These are phyloP conservation scores for Sweltsa coloradensis DNA, from an alignment of 1,140 invertebrate species.

Conservation along the genomic window DNA sequence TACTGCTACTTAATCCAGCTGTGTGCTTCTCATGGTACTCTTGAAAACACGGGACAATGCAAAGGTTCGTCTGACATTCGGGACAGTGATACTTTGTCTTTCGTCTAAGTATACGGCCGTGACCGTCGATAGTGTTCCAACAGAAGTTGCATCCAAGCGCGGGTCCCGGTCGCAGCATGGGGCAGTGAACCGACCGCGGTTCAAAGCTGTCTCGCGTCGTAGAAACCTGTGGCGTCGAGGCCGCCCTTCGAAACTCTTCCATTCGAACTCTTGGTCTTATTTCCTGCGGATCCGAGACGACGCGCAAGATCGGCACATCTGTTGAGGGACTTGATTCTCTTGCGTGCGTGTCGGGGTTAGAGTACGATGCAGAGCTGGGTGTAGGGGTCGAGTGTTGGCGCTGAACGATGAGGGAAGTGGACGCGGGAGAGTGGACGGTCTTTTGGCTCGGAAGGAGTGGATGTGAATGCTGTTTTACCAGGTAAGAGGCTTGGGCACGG, in stretches of 20 bases:
- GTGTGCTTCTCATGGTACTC: constrained; percentile 52
- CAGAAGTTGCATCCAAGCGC: constrained; percentile 75
- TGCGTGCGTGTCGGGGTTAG: not conserved
- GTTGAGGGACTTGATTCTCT: constrained; percentile 14
- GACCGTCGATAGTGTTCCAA: constrained; percentile 74
- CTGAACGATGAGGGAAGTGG: constrained; percentile 26
- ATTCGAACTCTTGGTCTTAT: constrained; percentile 26
- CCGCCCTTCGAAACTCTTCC: constrained; percentile 30
- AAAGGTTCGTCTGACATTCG: constrained; percentile 73
- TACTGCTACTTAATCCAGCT: not conserved
- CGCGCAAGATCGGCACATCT: too few species aligned
- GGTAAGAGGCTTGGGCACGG: constrained; percentile 40
- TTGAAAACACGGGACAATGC: constrained; percentile 76
- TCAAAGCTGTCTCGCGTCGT: not conserved
- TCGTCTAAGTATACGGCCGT: constrained; percentile 61
- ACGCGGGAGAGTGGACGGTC: constrained; percentile 14
- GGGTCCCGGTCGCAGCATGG: constrained; percentile 61
- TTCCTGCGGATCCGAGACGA: too few species aligned
- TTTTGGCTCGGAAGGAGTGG: constrained; percentile 42
- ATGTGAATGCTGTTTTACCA: constrained; percentile 53
- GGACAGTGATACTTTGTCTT: constrained; percentile 83
- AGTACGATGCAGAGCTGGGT: not conserved
- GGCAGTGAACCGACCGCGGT: constrained; percentile 49
- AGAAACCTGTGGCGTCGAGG: constrained; percentile 10
- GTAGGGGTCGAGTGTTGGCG: constrained; percentile 39